These are phyloP conservation scores for Sceloporus tristichus DNA, from an alignment of 2,113 vertebrate species.

Conservation along the genomic window DNA sequence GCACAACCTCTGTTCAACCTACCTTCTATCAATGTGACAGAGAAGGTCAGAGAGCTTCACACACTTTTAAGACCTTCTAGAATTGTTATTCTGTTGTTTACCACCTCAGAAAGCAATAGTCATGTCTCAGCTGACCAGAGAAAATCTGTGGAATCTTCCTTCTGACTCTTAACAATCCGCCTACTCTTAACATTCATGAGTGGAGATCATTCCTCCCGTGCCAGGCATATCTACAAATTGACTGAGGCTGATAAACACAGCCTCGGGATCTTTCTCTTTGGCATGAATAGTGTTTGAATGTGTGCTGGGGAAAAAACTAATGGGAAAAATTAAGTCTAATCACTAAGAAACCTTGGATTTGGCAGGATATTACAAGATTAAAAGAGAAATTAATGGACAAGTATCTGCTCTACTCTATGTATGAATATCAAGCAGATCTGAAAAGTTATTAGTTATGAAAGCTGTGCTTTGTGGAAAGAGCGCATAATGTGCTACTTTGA, in stretches of 20 bases:
- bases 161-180: slow-evolving; percentile 22
- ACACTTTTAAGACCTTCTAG: not conserved
- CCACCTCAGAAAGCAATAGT: not conserved
- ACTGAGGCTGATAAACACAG: not conserved
- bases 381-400: slow-evolving; percentile 71
- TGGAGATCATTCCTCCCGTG: not conserved
- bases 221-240: not conserved
- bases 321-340: slow-evolving; percentile 55
- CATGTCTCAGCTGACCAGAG: slow-evolving; percentile 39
- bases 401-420: slow-evolving; percentile 47
- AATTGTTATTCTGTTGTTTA: not conserved
- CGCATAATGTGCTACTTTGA: slow-evolving; percentile 7
- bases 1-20: not conserved
- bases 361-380: slow-evolving; percentile 49
- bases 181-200: not conserved
- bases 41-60: slow-evolving; percentile 60
- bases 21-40: slow-evolving; percentile 24
- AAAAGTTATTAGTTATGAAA: slow-evolving; percentile 53
- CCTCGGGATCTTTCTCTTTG: slow-evolving; percentile 28
- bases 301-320: slow-evolving; percentile 53
- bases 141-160: slow-evolving; percentile 27
- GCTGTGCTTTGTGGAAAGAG: slow-evolving; percentile 23
- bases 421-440: slow-evolving; percentile 55
- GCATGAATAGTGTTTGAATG: slow-evolving; percentile 42
- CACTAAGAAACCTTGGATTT: slow-evolving; percentile 52